A percentile compares a stretch with the other conserved stretches of the same genome.
Conservation (phyloP, 2,888 invertebrate species). For the Octonoba sinensis region DNA sequence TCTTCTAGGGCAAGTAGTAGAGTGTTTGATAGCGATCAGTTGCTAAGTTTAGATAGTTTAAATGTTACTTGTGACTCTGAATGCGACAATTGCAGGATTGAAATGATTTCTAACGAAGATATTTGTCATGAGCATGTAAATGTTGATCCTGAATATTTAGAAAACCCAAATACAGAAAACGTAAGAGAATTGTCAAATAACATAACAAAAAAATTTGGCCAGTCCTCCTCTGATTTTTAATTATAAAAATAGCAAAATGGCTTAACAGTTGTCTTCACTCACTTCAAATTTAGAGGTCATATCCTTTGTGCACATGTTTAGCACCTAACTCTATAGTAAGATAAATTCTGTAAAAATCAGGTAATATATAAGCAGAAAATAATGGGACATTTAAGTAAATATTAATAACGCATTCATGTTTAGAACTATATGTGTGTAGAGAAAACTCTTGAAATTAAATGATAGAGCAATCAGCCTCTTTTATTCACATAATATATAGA, state of each 20-base stretch:
- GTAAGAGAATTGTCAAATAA: conserved; percentile 83
- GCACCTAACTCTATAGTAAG: too few species aligned
- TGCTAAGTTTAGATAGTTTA: conserved; percentile 83
- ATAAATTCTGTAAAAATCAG: too few species aligned
- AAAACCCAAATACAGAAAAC: conserved; percentile 78
- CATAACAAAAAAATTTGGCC: conserved; percentile 82
- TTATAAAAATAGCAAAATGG: conserved; percentile 65
- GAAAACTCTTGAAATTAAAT: too few species aligned
- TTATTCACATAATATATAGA: too few species aligned
- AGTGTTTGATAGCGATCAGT: conserved; percentile 82
- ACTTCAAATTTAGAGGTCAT: too few species aligned
- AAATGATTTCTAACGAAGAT: conserved; percentile 72
- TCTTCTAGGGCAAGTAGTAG: conserved; percentile 87
- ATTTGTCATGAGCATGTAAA: conserved; percentile 71
- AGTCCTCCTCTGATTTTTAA: conserved; percentile 41
- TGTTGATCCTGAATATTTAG: conserved; percentile 70
- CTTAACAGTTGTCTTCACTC: conserved; percentile 42
- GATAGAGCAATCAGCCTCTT: too few species aligned
- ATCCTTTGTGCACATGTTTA: too few species aligned
- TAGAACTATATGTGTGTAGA: too few species aligned
- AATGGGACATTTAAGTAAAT: too few species aligned
- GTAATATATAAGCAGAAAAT: too few species aligned
- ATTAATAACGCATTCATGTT: too few species aligned
- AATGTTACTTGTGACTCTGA: conserved; percentile 86
- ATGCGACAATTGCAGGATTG: conserved; percentile 78